Base-by-base conservation (phyloP, 2,797 vertebrate species). In the Xenentodon cancila region DNA sequence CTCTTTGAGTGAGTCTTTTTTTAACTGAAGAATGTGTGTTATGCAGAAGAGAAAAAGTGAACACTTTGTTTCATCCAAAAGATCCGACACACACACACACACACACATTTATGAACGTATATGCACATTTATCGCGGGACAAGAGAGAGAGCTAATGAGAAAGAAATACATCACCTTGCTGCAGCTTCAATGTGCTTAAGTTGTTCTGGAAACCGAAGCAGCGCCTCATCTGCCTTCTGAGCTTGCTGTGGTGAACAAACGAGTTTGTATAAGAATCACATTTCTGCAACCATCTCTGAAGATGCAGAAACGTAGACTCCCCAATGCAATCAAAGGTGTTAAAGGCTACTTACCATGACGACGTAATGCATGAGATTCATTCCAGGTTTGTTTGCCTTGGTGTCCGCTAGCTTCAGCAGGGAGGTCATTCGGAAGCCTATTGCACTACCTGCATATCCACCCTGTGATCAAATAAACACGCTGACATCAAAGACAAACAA, bases 321-420 rank as follows among this genome's bases (percentile, higher is more conserved):
- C 49, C 2, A 30, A 2, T 53, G 27, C 13, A 42, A 19, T 59
- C 11, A 61, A 16, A 57, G 49, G 5, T 45, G 7, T 37, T 52
- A 46, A 58, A 68, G 45, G 45, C 9, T 12, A 82, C 84, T 91
- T 89, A 85, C 95, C 93, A 94, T 94, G 20, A 94, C 94, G 1
- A 96, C 93, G 3, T 95, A 96, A 81, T 96, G 95, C 93, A 96
- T 93, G 2, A 96, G 93, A 78, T 95, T 95, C 93, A 95, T 92
- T 66, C 95, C 95, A 0, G 94, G 95, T 78, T 92, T 92, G 85
- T 94, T 95, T 67, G 94, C 93, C 77, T 94, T 95, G 45, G 94
- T 95, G 75, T 96, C 95, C 0, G 73, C 93, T 8, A 96, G 84
- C 72, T 95, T 94, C 45, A 95, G 86, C 45, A 96, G 88, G 1